Evolutionary conservation across 2,797 vertebrate genomes (phyloP).

Genomic region (Pantherophis alleghaniensis): DNA sequence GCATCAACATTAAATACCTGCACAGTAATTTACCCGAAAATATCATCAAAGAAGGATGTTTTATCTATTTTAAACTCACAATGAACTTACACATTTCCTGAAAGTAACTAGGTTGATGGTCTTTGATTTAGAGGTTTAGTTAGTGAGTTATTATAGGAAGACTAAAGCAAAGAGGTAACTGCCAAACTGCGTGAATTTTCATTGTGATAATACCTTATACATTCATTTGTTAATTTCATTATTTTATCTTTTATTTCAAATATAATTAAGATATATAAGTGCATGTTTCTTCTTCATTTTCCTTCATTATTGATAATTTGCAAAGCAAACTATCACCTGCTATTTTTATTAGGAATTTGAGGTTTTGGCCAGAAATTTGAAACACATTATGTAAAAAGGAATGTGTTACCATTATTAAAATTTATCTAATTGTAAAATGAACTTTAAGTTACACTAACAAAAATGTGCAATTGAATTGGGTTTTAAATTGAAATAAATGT

Average conservation of each 20-base stretch:
- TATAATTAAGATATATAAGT: not conserved
- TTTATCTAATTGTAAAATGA: not conserved
- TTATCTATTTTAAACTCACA: slow-evolving; percentile 33
- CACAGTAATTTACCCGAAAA: slow-evolving; percentile 86
- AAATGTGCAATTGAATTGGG: not conserved
- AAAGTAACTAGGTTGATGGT: slow-evolving; percentile 17
- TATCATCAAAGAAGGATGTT: slow-evolving; percentile 48
- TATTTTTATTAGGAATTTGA: slow-evolving; percentile 8
- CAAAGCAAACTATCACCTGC: not conserved
- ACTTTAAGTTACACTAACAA: not conserved
- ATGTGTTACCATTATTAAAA: not conserved
- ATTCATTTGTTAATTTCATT: not conserved
- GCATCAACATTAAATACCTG: slow-evolving; percentile 83
- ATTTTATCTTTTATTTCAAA: slow-evolving; percentile 1
- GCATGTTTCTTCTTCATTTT: not conserved
- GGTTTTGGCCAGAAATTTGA: not conserved
- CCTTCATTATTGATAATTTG: not conserved
- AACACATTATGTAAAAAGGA: not conserved
- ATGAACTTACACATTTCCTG: slow-evolving; percentile 39
- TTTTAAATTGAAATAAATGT: not conserved
- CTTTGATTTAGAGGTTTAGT: slow-evolving; percentile 19
- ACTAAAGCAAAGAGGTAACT: slow-evolving; percentile 1
- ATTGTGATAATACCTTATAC: not conserved
- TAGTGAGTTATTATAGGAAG: not conserved
- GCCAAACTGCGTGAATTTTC: not conserved